These are phyloP conservation scores for Sternotherus odoratus DNA, from an alignment of 2,797 vertebrate species.

Conservation along the genomic window DNA sequence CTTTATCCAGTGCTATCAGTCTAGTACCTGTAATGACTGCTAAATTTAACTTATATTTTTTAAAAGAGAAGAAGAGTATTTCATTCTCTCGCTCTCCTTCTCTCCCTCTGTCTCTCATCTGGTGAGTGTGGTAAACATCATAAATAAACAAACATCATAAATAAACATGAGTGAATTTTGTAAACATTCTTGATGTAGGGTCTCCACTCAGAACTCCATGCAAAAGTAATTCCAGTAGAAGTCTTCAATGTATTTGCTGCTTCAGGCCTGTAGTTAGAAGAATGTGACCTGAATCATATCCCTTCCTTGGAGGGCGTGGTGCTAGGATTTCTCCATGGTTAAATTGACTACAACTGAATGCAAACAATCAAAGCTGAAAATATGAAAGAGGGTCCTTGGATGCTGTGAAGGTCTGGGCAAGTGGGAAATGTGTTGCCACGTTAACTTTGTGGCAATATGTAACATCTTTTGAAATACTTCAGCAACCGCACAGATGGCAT, in stretches of 20 bases:
- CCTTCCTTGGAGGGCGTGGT: background rate
- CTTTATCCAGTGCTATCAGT: background rate
- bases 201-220: background rate
- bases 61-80: background rate
- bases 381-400: background rate
- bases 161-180: background rate
- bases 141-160: background rate
- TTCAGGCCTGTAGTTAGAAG: background rate
- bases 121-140: background rate
- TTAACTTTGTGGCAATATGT: constrained; percentile 9
- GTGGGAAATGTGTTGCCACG: background rate
- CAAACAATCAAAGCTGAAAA: constrained; percentile 8
- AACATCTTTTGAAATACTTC: background rate
- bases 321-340: background rate
- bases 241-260: background rate
- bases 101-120: background rate
- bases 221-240: background rate
- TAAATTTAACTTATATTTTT: background rate
- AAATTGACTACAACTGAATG: background rate
- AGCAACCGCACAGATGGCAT: constrained; percentile 4
- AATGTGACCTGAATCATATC: constrained; percentile 19
- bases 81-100: background rate
- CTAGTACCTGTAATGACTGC: background rate
- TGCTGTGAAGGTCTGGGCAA: background rate
- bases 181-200: background rate